Percentiles rank a stretch among this genome's conserved stretches.
Evolutionary conservation across 2,888 invertebrate species (phyloP).

Genomic region (Byasa hedistus): DNA sequence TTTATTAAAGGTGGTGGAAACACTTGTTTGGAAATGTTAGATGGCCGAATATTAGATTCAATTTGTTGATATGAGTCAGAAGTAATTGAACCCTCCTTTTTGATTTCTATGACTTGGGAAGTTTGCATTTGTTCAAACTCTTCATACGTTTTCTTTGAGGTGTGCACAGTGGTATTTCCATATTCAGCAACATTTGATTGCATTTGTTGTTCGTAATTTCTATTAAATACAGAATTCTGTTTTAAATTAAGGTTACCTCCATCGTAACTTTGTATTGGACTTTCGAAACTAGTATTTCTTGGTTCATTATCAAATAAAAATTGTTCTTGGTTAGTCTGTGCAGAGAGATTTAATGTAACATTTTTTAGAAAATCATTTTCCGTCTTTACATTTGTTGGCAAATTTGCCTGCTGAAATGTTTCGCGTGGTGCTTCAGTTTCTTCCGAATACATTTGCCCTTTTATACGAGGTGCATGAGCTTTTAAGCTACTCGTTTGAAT

Average conservation of each 20-base stretch:
- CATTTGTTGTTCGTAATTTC: constrained; percentile 67
- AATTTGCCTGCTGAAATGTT: constrained; percentile 35
- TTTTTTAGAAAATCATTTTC: constrained; percentile 64
- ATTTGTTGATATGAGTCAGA: constrained; percentile 55
- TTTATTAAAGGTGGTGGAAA: constrained; percentile 67
- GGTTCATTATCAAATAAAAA: constrained; percentile 73
- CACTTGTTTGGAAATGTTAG: constrained; percentile 63
- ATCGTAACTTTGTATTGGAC: constrained; percentile 72
- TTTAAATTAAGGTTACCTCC: constrained; percentile 60
- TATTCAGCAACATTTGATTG: constrained; percentile 76
- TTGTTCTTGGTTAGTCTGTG: constrained; percentile 54
- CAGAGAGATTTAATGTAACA: constrained; percentile 43
- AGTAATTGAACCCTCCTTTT: constrained; percentile 67
- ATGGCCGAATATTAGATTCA: constrained; percentile 59
- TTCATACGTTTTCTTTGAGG: constrained; percentile 82
- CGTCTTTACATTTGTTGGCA: constrained; percentile 64
- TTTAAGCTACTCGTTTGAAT: constrained; percentile 83
- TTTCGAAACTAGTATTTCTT: constrained; percentile 69
- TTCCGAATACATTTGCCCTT: constrained; percentile 69
- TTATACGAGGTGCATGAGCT: constrained; percentile 83
- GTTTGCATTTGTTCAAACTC: constrained; percentile 84
- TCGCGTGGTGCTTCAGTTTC: constrained; percentile 58
- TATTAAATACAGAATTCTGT: constrained; percentile 62
- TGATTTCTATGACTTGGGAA: constrained; percentile 82
- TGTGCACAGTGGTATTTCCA: constrained; percentile 81